Evolutionary conservation across 2,797 vertebrate species (phyloP).

Genomic region (Silurus aristotelis): DNA sequence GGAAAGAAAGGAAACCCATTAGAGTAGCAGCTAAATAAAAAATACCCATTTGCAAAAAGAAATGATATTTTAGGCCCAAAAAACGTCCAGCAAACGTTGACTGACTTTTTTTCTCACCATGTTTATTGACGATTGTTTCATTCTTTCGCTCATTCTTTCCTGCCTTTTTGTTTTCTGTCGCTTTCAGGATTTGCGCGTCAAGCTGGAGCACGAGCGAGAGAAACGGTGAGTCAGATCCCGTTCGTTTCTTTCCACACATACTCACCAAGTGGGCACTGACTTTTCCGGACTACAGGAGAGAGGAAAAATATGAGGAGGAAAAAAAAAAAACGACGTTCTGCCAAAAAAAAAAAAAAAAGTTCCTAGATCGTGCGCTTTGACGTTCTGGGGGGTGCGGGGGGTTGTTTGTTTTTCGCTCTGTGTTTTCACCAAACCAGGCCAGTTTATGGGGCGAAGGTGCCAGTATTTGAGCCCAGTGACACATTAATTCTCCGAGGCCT

Average conservation of each 20-base stretch:
- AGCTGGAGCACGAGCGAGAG: conserved; percentile 93
- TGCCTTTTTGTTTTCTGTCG: conserved; percentile 63
- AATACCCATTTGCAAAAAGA: no score
- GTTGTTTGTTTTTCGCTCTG: conserved; percentile 30
- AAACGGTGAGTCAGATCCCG: conserved; percentile 82
- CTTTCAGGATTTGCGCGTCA: conserved; percentile 87
- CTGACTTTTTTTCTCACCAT: no score
- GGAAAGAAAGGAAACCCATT: not conserved
- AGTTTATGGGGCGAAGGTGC: conserved; percentile 39
- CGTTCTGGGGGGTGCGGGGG: conserved; percentile 57
- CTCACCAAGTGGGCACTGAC: conserved; percentile 61
- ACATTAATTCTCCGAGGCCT: conserved; percentile 58
- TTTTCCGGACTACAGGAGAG: conserved; percentile 55
- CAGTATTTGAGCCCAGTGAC: conserved; percentile 63
- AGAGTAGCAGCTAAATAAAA: no score
- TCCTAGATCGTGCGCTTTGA: conserved; percentile 57
- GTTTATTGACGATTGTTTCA: not conserved
- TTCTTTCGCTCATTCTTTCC: conserved; percentile 54
- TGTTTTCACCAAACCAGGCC: conserved; percentile 36
- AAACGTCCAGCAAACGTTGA: no score
- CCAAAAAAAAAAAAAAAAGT: conserved; percentile 57
- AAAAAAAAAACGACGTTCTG: conserved; percentile 63
- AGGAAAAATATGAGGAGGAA: conserved; percentile 57
- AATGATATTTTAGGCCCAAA: no score
- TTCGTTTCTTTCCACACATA: conserved; percentile 47